Base-by-base conservation (phyloP, 1,140 invertebrate genomes). In the Zophobas atratus region DNA sequence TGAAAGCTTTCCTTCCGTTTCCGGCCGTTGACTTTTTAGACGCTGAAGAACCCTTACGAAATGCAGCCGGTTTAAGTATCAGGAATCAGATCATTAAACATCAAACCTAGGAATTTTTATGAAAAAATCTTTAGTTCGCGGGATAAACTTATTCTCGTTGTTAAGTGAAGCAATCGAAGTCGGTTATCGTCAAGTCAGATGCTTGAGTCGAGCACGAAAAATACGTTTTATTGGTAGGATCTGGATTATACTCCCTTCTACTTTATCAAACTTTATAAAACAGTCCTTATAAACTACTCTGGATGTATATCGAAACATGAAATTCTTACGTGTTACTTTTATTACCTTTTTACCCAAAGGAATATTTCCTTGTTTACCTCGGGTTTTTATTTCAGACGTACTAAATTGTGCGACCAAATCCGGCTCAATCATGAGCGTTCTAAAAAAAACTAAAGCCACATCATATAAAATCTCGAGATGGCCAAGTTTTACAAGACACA, bases 231-330 rank as follows among this genome's bases (percentile, higher is more conserved):
- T 67, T 43, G 60, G 32, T 57, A 34, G 35, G 34, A 57, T 35
- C 4, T 41, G 20, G 39, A 67, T 67, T 67, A 67, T 43, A 67
- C 49, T 51, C 20, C 49, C 49, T 51, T 20, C 49, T 20, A 51
- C 60, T 67, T 63, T 67, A 67, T 67, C 60, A 67, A 67, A 67
- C 8, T 67, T 67, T 67, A n/a, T 67, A 67, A 67, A 67, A 67
- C 41, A 67, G 43, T n/a, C 39, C 39, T 51, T 20, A 20, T 20
- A 20, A 51, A 51, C 49, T 51, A 51, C 49, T 51, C 20, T 5
- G 49, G 1, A 20, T 63, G 38, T 63, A 35, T 63, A 63, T 63
- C 38, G 57, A 41, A 41, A 39, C 43, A 63, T 38, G 3, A 63
- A 63, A 38, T 67, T 51, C 43, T 67, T 60, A 60, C 38, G 39